phyloP scores from a whole-genome alignment of 1,140 invertebrate species.

The Trinorchestia longiramus region DNA sequence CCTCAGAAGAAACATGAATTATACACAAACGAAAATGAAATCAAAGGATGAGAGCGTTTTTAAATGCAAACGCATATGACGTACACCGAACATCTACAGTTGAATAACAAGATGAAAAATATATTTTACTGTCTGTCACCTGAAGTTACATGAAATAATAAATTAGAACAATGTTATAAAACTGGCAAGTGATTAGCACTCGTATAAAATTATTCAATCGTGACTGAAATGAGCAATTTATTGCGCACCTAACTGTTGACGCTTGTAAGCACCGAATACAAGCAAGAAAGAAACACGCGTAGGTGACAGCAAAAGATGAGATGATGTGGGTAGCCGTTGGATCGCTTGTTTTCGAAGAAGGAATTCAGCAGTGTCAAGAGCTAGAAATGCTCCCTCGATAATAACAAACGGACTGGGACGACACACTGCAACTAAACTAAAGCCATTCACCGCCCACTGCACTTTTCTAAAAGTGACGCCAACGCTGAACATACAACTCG shows the following conservation, averaged over 20 bases:
- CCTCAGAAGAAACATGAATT: too few species aligned
- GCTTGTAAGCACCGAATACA: not conserved
- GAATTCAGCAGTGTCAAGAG: not conserved
- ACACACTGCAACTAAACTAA: not conserved
- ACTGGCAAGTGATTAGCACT: not conserved
- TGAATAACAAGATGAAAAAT: not conserved
- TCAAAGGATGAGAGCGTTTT: not conserved
- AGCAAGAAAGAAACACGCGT: not conserved
- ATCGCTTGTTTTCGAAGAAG: slow-evolving; percentile 1
- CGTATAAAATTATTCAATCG: not conserved
- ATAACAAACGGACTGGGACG: not conserved
- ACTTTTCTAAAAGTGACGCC: slow-evolving; percentile 25
- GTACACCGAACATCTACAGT: not conserved
- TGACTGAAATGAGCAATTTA: not conserved
- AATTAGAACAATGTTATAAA: not conserved
- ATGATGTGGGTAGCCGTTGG: not conserved
- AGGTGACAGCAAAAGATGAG: not conserved
- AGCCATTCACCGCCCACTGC: slow-evolving; percentile 27
- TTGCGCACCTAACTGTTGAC: too few species aligned
- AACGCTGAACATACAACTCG: not conserved
- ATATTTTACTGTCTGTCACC: not conserved
- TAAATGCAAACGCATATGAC: not conserved
- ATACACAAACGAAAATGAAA: not conserved
- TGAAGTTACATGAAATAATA: not conserved
- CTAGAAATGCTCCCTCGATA: not conserved